phyloP scores from a whole-genome alignment of 2,113 vertebrate species.

The Malaclemys terrapin region DNA sequence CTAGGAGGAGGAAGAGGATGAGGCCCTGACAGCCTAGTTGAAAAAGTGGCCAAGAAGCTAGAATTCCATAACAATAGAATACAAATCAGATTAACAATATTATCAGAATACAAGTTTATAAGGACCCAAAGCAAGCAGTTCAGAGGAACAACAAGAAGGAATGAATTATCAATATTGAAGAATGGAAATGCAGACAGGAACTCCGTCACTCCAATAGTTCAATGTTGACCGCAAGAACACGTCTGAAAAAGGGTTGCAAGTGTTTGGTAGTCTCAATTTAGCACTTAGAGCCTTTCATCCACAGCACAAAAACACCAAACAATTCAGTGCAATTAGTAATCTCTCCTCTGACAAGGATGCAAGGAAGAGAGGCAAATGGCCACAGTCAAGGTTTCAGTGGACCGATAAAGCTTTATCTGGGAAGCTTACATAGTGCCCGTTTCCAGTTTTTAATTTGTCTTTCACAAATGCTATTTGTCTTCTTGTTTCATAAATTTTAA shows the following conservation, averaged over 20 bases:
- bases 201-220: background rate
- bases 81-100: background rate
- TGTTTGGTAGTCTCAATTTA: background rate
- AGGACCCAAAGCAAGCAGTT: background rate
- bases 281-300: background rate
- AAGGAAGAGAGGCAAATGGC: background rate
- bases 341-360: background rate
- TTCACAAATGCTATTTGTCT: background rate
- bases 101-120: background rate
- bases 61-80: background rate
- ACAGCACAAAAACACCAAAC: background rate
- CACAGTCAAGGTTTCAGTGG: background rate
- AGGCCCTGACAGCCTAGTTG: background rate
- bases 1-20: background rate
- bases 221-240: background rate
- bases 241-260: background rate
- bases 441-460: background rate
- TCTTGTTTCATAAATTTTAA: background rate
- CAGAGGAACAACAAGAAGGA: background rate
- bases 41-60: background rate
- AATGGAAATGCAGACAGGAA: background rate
- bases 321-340: background rate
- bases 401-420: background rate
- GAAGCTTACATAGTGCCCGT: background rate
- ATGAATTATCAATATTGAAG: background rate